Evolutionary conservation across 2,888 invertebrate species (phyloP), one percentile per base, ranked within the genome.

Genomic region (Cataglyphis livida): DNA sequence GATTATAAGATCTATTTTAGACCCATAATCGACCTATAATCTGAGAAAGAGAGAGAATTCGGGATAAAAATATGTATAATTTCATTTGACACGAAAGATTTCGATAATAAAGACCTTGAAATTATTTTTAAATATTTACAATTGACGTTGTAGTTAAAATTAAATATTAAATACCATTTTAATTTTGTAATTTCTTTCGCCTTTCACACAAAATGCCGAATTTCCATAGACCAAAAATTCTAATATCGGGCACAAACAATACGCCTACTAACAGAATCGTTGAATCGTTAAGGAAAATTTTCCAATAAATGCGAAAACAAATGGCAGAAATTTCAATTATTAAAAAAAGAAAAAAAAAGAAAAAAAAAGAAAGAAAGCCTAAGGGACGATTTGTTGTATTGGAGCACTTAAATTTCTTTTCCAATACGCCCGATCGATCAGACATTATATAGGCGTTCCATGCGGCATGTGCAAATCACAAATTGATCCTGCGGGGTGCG

Each of bases 391-490:
- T 70, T 35, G 32, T 61, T 6, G 12, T 51, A n/a, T 12, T 9
- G 3, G 6, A 12, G n/a, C 32, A 28, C 21, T 64, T 74, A 10
- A 54, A 41, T 12, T 65, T 76, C 64, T 76, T 38, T 76, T 76
- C 76, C 65, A 41, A 66, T 48, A 66, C 54, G 54, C 7, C 54
- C 57, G 57, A 76, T 76, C 76, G 7, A 48, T 32, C 68, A 68
- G 83, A 87, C 88, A 88, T 88, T 89, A 89, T 79, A 86, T 76
- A 85, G 83, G 82, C 78, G 68, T 82, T 81, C 74, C 82, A 74
- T 66, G 82, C 66, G 84, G 81, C 82, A 84, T 81, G 84, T 81
- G 87, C 89, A 59, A 85, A 84, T 89, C 89, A 86, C 81, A 85
- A 85, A 89, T 89, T 89, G 89, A 89, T 59, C 44, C n/a, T 48